These are phyloP conservation scores for Cheilosia impressa DNA, from an alignment of 2,888 invertebrate species.

Conservation along the genomic window DNA sequence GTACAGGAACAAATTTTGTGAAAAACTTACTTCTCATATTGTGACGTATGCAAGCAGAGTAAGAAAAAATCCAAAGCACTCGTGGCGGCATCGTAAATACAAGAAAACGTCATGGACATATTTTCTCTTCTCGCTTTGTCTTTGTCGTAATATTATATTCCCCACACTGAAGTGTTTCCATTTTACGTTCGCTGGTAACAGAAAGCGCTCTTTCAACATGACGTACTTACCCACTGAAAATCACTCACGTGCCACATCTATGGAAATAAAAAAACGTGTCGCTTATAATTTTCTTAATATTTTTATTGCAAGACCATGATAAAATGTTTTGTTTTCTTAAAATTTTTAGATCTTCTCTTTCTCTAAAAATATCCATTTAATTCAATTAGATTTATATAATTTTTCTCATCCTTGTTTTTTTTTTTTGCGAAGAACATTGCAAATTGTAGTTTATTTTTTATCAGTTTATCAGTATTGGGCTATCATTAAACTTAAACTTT, in stretches of 20 bases:
- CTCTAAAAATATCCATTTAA: conserved; percentile 73
- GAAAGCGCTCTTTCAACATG: too few relatives aligned
- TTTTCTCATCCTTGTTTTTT: conserved; percentile 6
- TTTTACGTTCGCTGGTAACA: too few relatives aligned
- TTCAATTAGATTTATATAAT: conserved; percentile 54
- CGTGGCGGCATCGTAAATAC: too few relatives aligned
- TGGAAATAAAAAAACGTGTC: neutral
- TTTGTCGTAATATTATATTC: too few relatives aligned
- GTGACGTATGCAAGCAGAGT: too few relatives aligned
- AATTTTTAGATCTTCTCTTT: conserved; percentile 37
- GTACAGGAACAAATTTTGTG: too few relatives aligned
- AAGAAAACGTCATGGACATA: too few relatives aligned
- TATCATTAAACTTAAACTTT: conserved; percentile 57
- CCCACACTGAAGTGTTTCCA: too few relatives aligned
- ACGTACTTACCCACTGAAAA: too few relatives aligned
- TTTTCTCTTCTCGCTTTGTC: too few relatives aligned
- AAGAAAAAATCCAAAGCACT: too few relatives aligned
- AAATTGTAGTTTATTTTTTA: conserved; percentile 43
- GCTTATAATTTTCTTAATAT: conserved; percentile 36
- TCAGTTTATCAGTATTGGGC: conserved; percentile 33
- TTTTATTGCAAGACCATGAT: conserved; percentile 67
- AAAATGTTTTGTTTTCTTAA: conserved; percentile 38
- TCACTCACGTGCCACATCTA: neutral
- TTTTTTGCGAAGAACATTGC: conserved; percentile 55
- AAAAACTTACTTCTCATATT: too few relatives aligned